Evolutionary conservation across 2,888 invertebrate species (phyloP).

Genomic region (Plebejus anna): DNA sequence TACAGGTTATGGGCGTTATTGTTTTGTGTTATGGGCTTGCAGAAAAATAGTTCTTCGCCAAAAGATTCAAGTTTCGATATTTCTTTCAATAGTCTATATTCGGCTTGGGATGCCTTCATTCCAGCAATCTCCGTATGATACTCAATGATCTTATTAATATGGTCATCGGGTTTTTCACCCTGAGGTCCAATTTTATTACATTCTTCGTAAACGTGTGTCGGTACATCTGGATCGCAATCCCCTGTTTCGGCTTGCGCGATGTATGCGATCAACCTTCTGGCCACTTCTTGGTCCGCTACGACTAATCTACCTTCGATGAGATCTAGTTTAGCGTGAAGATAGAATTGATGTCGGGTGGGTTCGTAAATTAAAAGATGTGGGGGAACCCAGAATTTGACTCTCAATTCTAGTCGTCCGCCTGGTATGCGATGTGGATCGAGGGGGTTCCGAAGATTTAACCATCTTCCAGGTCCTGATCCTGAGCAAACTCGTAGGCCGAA

Average conservation of each 20-base stretch:
- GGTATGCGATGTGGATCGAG: constrained; percentile 87
- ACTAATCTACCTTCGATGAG: constrained; percentile 86
- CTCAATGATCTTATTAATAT: constrained; percentile 81
- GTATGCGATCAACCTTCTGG: constrained; percentile 86
- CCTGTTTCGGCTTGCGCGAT: constrained; percentile 88
- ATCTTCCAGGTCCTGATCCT: constrained; percentile 85
- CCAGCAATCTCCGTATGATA: constrained; percentile 81
- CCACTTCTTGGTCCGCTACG: constrained; percentile 84
- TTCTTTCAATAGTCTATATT: constrained; percentile 90
- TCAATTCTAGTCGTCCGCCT: constrained; percentile 82
- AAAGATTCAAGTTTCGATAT: constrained; percentile 89
- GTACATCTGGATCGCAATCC: constrained; percentile 82
- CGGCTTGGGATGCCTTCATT: constrained; percentile 88
- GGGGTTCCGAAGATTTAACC: constrained; percentile 92
- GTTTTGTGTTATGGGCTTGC: constrained; percentile 79
- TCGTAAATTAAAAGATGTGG: constrained; percentile 92
- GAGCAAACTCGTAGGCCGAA: constrained; percentile 87
- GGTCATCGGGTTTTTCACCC: constrained; percentile 81
- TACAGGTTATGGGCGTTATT: constrained; percentile 87
- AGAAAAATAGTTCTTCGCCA: constrained; percentile 91
- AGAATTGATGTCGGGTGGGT: constrained; percentile 92
- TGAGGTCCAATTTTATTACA: constrained; percentile 82
- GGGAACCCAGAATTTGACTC: constrained; percentile 95
- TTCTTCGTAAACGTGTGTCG: constrained; percentile 81
- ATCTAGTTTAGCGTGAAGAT: constrained; percentile 89